Conservation (phyloP, 1,140 invertebrate species). For the Neodiprion virginianus region DNA sequence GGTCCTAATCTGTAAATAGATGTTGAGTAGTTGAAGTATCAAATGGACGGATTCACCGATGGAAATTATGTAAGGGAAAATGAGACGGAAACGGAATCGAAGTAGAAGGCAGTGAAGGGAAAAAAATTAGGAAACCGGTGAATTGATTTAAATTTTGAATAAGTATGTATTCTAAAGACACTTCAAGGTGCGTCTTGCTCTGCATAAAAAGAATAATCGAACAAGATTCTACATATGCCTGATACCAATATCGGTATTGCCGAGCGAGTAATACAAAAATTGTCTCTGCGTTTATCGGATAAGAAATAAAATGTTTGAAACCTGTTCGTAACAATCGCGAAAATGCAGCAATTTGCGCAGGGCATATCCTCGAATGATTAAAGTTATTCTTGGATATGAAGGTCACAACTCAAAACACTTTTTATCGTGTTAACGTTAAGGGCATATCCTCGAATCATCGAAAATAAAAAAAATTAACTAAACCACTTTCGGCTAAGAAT, state of each 20-base stretch:
- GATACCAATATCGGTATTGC: too few relatives aligned
- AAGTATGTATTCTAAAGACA: background rate
- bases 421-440: too few relatives aligned
- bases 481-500: background rate
- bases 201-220: too few relatives aligned
- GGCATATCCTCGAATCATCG: background rate
- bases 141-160: background rate
- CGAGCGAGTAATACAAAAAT: too few relatives aligned
- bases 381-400: too few relatives aligned
- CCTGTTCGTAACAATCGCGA: too few relatives aligned
- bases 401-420: too few relatives aligned
- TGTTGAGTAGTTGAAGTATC: background rate
- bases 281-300: too few relatives aligned
- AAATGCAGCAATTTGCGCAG: too few relatives aligned
- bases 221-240: too few relatives aligned
- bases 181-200: background rate
- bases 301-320: too few relatives aligned
- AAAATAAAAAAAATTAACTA: background rate
- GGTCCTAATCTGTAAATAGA: slow-evolving; percentile 8
- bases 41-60: background rate
- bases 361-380: background rate
- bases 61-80: background rate
- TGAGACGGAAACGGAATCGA: background rate
- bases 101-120: background rate
- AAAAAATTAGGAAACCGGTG: background rate